These are phyloP conservation scores for Mythimna loreyi DNA, from an alignment of 2,888 invertebrate genomes.

Conservation along the genomic window DNA sequence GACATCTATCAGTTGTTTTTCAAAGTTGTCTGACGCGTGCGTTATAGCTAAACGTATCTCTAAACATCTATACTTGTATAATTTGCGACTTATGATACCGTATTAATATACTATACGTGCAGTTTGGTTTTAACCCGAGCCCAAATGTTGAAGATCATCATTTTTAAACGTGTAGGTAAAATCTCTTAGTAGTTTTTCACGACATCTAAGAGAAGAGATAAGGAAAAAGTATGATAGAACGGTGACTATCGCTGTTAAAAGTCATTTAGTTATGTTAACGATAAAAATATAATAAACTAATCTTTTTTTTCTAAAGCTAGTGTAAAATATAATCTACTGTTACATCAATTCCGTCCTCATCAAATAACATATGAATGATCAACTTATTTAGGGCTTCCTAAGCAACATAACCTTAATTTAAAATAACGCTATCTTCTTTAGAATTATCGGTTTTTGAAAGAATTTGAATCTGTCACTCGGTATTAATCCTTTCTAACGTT, in stretches of 20 bases:
- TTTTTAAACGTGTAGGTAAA: background rate
- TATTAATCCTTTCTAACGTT: background rate
- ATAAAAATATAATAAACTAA: background rate
- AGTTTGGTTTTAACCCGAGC: background rate
- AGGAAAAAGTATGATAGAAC: background rate
- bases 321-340: background rate
- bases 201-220: too few species aligned
- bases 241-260: constrained; percentile 21
- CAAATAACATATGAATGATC: background rate
- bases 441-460: too few species aligned
- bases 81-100: background rate
- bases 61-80: background rate
- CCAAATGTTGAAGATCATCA: background rate
- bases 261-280: background rate
- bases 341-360: background rate
- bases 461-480: too few species aligned
- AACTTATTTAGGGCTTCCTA: background rate
- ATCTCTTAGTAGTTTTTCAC: background rate
- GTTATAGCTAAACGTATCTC: too few species aligned
- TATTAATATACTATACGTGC: background rate
- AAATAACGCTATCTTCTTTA: too few species aligned
- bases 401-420: background rate
- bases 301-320: constrained; percentile 1
- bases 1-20: background rate
- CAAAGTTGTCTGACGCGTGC: too few species aligned